Evolutionary conservation across 2,797 vertebrate species (phyloP), one percentile per base, ranked within the genome.

Genomic region (Pygocentrus nattereri): DNA sequence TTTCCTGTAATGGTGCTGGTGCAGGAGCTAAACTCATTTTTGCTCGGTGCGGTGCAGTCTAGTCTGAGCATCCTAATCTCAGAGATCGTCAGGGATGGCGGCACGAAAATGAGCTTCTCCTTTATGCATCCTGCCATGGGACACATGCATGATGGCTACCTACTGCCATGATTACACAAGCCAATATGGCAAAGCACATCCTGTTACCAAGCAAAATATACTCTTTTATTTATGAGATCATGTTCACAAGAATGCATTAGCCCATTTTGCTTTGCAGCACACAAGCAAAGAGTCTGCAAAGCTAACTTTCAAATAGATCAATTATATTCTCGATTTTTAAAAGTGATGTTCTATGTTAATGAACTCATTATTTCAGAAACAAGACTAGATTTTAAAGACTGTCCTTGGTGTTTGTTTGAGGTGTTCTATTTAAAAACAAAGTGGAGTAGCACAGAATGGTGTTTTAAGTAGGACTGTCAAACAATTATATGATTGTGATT

Each of bases 101-200:
- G 69, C 38, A 47, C 62, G 15, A 50, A 78, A 70, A 81, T 54
- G 59, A 74, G 27, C 41, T 80, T 80, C 68, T 56, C 21, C 44
- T 80, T 49, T 31, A 76, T 23, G 61, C n/a, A 50, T 59, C 44
- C 18, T 72, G 61, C 38, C 67, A 72, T 4, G 72, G 67, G 34
- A 54, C 56, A 54, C 56, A 31, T 54, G 27, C 27, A 7, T 73
- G n/a, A 72, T 19, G 49, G 62, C 79, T 49, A 34, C 64, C 74
- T 38, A 44, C 56, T 44, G 34, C 75, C 25, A 56, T 73, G 18
- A 78, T 81, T 76, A 68, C 15, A 27, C 61, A 27, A 44, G 61
- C 47, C 49, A 64, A 59, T 65, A 61, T 71, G 50, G 38, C 54
- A 78, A n/a, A 41, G 25, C 52, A 34, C n/a, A 4, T 44, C 19